These are phyloP conservation scores for Coryphaenoides rupestris DNA, from an alignment of 2,113 vertebrate species.

Conservation along the genomic window DNA sequence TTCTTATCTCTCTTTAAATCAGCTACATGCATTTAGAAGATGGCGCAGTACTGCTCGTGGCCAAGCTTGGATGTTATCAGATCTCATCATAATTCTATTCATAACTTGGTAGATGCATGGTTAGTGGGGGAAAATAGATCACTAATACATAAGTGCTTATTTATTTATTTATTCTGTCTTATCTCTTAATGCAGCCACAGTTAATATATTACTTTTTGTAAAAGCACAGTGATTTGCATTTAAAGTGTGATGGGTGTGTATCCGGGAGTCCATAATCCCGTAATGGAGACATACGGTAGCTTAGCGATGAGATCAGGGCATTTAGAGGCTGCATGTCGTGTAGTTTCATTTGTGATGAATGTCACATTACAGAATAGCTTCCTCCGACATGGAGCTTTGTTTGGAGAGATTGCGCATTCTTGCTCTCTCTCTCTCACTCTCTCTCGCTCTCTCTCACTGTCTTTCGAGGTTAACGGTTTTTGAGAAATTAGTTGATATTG, in stretches of 20 bases:
- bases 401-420: constrained; percentile 4
- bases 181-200: no score
- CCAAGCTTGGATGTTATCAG: no score
- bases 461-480: no score
- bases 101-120: constrained; percentile 12
- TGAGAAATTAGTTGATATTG: no score
- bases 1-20: no score
- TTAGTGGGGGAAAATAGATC: constrained; percentile 8
- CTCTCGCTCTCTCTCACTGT: no score
- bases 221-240: constrained; percentile 25
- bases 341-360: neutral
- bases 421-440: no score
- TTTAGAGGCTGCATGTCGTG: constrained; percentile 12
- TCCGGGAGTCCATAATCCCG: constrained; percentile 6
- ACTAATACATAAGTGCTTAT: neutral
- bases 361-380: neutral
- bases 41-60: no score
- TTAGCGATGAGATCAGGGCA: constrained; percentile 1
- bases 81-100: constrained; percentile 2
- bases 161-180: neutral
- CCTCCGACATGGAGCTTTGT: no score
- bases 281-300: constrained; percentile 13
- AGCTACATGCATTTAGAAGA: no score
- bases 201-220: constrained; percentile 14
- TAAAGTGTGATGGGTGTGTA: constrained; percentile 13